Conservation (phyloP, 2,113 vertebrate species). For the Myotis brandtii region DNA sequence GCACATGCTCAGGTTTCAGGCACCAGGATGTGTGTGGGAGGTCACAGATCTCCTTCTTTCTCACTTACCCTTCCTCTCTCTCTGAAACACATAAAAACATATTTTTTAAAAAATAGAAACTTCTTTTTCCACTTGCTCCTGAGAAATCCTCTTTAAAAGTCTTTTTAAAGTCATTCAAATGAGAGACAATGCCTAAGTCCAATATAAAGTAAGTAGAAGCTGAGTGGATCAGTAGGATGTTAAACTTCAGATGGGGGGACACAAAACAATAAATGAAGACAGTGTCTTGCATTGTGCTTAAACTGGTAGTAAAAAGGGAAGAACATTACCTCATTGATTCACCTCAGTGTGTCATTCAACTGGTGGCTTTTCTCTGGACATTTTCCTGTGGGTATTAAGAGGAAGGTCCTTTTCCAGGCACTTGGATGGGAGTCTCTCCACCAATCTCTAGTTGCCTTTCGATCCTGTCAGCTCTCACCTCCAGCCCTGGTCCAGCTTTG, state of each 20-base stretch:
- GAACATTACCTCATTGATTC: neutral
- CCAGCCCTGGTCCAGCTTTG: neutral
- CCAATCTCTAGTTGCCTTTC: neutral
- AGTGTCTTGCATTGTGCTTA: neutral
- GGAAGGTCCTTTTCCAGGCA: neutral
- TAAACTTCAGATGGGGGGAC: neutral
- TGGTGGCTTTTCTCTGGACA: neutral
- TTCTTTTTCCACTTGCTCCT: neutral
- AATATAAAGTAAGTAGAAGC: neutral
- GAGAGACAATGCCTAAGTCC: neutral
- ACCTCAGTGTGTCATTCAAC: neutral
- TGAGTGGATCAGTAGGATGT: neutral
- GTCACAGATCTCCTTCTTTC: neutral
- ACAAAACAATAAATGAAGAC: neutral
- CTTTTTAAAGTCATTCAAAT: neutral
- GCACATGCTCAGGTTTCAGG: no score
- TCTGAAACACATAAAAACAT: no score
- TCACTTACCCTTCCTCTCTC: neutral
- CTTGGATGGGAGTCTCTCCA: neutral
- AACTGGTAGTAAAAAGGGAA: neutral
- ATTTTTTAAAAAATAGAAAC: neutral
- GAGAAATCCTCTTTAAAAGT: constrained; percentile 34
- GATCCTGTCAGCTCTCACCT: neutral
- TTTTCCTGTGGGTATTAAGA: neutral
- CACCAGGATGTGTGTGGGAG: no score